Evolutionary conservation across 2,113 vertebrate species (phyloP).

Genomic region (Dicaeum eximium): DNA sequence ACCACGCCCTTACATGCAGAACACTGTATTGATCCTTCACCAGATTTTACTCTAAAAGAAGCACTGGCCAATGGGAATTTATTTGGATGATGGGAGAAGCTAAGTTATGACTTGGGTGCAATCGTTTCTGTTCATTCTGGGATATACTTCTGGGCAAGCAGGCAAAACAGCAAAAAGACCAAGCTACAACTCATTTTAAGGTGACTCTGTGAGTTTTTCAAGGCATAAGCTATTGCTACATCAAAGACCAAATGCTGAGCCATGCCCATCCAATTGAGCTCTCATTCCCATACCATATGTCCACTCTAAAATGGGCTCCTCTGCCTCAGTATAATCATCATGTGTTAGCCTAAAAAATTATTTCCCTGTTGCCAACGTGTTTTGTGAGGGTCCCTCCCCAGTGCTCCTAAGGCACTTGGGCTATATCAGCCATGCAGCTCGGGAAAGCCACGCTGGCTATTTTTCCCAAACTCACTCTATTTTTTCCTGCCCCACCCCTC

Average conservation of each 20-base stretch:
- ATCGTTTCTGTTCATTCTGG: background rate
- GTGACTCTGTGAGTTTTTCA: background rate
- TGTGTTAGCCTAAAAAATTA: background rate
- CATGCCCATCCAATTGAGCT: background rate
- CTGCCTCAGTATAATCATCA: background rate
- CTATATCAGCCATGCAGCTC: fast-evolving
- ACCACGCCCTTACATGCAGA: background rate
- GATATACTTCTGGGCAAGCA: background rate
- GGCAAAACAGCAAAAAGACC: background rate
- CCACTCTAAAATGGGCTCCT: background rate
- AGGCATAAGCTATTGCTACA: background rate
- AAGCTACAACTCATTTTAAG: background rate
- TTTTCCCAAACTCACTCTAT: background rate
- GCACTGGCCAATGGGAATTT: background rate
- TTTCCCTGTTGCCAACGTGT: fast-evolving
- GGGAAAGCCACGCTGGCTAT: fast-evolving
- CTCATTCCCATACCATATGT: background rate
- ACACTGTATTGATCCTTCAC: background rate
- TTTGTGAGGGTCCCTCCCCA: background rate
- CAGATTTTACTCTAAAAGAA: background rate
- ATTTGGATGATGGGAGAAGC: background rate
- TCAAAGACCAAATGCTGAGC: background rate
- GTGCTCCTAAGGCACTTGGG: fast-evolving
- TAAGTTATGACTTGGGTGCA: background rate
- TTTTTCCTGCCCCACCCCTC: background rate